Percentiles rank a stretch among this genome's conserved stretches.
Evolutionary conservation across 2,113 vertebrate genomes (phyloP).

Genomic region (Pseudonaja textilis): DNA sequence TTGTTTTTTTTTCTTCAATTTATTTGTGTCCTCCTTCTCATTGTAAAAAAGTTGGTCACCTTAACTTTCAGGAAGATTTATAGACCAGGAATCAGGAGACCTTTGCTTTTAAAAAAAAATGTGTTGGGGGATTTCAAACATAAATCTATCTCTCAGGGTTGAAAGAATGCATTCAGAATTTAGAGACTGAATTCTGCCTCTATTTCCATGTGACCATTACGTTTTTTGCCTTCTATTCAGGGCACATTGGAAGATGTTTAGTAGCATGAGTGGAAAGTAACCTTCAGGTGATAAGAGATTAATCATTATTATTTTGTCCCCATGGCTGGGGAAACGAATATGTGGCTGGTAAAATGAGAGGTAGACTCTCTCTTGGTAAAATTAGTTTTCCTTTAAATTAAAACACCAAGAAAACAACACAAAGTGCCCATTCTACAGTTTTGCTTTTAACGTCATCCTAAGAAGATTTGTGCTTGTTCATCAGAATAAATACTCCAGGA

Average conservation of each 20-base stretch:
- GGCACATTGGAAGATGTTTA: background rate
- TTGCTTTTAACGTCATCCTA: background rate
- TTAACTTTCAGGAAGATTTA: background rate
- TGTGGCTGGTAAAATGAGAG: background rate
- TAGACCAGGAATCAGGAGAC: background rate
- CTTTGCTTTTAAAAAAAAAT: background rate
- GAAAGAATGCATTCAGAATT: background rate
- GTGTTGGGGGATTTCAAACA: background rate
- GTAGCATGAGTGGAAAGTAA: background rate
- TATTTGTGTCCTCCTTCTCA: too few relatives aligned
- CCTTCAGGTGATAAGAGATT: background rate
- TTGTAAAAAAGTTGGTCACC: too few relatives aligned
- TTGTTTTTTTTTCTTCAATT: too few relatives aligned
- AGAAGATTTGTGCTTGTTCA: background rate
- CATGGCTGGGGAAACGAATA: background rate
- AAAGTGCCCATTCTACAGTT: background rate
- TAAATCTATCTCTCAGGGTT: background rate
- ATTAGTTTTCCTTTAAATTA: background rate
- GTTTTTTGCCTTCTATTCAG: background rate
- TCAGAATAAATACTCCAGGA: constrained; percentile 5
- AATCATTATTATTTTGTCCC: background rate
- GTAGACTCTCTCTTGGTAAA: background rate
- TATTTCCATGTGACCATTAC: background rate
- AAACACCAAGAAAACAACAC: background rate
- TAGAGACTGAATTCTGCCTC: background rate